Evolutionary conservation across 2,888 invertebrate genomes (phyloP), one percentile per base, ranked within the genome.

Genomic region (Theretra japonica): DNA sequence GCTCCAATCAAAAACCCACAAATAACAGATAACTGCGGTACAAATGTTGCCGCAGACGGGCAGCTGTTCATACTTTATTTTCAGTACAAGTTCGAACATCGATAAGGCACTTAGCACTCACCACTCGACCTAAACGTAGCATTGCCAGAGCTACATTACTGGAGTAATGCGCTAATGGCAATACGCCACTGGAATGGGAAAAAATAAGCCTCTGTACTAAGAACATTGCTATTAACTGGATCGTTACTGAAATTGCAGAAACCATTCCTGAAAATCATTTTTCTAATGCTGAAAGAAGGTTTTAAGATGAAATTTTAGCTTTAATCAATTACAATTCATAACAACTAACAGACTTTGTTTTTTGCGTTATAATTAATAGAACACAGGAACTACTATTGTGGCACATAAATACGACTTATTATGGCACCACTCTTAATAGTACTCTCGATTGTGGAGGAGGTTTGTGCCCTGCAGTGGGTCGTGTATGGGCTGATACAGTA

Each of bases 71-170:
- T n/a, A 53, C n/a, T 53, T 23, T 65, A 15, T 41, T 65, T 65
- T 21, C n/a, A 41, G 41, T 41, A 5, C 21, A 5, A 65, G 21
- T 65, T 65, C 30, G 23, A 60, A 33, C 48, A 48, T 65, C 23
- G 65, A 65, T 65, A 48, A 48, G 25, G 65, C 48, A 48, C 65
- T 65, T 41, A 41, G 62, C 41, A 41, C 41, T 23, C 62, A 17
- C 41, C 41, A 23, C 65, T 65, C 41, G 65, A 65, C 65, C 65
- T 65, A 65, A 65, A 65, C 65, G 48, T 17, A 17, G 48, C 23
- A 62, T 33, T 41, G 15, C 21, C 33, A 48, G n/a, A 23, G 11
- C 48, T 65, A 48, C 48, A 65, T 65, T 65, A 41, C 62, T 15
- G 15, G 17, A 33, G 62, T 11, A 25, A 48, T 48, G 48, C 65